A percentile compares a stretch with the other conserved stretches of the same genome.
These are phyloP conservation scores for Danio jaintianensis DNA, from an alignment of 2,797 vertebrate genomes.

Conservation along the genomic window DNA sequence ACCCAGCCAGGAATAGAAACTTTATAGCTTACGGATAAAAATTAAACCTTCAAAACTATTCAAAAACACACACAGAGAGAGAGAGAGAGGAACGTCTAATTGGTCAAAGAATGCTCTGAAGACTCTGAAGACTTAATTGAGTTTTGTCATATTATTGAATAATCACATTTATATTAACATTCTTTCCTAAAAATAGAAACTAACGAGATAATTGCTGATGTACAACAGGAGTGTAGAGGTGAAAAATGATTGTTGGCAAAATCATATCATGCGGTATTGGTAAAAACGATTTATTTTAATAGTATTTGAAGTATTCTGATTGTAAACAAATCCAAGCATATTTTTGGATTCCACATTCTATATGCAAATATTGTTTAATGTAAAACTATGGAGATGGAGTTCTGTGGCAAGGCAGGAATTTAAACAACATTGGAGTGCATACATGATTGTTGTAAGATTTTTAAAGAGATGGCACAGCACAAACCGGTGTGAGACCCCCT, in stretches of 20 bases:
- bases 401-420: no score
- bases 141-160: not conserved
- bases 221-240: not conserved
- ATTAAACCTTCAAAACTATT: constrained; percentile 4
- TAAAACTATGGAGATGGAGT: no score
- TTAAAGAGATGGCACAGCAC: no score
- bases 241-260: not conserved
- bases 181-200: not conserved
- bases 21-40: constrained; percentile 18
- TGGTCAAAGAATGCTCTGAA: not conserved
- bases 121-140: constrained; percentile 5
- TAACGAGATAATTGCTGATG: not conserved
- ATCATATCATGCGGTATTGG: not conserved
- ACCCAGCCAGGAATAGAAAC: constrained; percentile 46
- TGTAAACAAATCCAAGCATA: not conserved
- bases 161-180: not conserved
- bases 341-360: no score
- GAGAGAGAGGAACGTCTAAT: not conserved
- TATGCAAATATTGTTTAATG: no score
- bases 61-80: no score
- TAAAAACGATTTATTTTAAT: not conserved
- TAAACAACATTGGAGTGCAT: no score
- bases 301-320: not conserved
- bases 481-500: no score
- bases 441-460: no score